Evolutionary conservation across 1,140 invertebrate species (phyloP), one percentile per base, ranked within the genome.

Genomic region (Amyelois transitella): DNA sequence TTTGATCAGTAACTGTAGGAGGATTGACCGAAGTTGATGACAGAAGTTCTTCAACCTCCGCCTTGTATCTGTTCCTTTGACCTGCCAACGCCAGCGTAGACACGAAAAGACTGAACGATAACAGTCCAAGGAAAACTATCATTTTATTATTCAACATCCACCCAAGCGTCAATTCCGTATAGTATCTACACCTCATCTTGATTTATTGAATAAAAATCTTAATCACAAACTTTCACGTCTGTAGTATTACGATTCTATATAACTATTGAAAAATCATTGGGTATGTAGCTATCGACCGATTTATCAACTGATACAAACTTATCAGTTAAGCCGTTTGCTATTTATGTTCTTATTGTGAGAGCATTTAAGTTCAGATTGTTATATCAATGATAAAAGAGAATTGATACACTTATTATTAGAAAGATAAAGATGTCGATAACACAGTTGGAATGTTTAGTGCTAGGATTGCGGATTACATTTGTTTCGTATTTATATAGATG

Each of bases 131-230:
- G 6, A 87, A 67, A 6, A 87, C 84, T 38, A 87, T 87, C 0
- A 79, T 55, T 67, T 87, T 87, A 50, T 86, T 86, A 22, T 86
- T 75, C 24, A 83, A 43, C 66, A 78, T 76, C 83, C 83, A 86
- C 7, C 52, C 71, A 10, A 77, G 21, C 1, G 62, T 68, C 25
- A 62, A 59, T 10, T 81, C 69, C 3, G 64, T 72, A 51, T 79
- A 82, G 60, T 85, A 83, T 62, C 65, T 68, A 43, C 68, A 77
- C 58, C 60, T 73, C 77, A 79, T 84, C 65, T 73, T 75, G 53
- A 47, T 47, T 60, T 54, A 14, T 38, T 60, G 38, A 43, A 12
- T 48, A 6, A 32, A 6, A 14, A 2, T 14, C 32, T 60, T 47
- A 43, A 12, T 48, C 25, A 32, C 25, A 14, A 2, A 38, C 32